Evolutionary conservation across 2,113 vertebrate genomes (phyloP), one percentile per base, ranked within the genome.

Genomic region (Bubo blakistoni): DNA sequence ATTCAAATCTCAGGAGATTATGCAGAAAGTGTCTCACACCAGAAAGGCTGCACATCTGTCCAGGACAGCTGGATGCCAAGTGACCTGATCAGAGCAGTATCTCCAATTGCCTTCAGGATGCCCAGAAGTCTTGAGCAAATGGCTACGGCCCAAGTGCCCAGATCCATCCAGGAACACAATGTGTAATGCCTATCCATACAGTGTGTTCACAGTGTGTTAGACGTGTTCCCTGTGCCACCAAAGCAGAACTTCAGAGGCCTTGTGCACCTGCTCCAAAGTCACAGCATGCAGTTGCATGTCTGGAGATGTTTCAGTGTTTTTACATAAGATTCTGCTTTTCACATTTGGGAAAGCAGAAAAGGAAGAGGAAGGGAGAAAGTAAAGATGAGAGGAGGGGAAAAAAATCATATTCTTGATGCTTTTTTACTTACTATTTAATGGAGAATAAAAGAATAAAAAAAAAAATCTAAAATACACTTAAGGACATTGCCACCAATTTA

Each of bases 101-200:
- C 25, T 73, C 22, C 20, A 63, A 9, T 12, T 57, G 27, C 42
- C 24, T 57, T 51, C 36, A 80, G 36, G 73, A 47, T 0, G 7
- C 47, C 49, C 54, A 52, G 16, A 83, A 88, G 10, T 58, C 29
- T 32, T n/a, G 16, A 80, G 79, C 6, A 42, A 79, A 46, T 9
- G 15, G 12, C 17, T 42, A 57, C 0, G 1, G 20, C 6, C 42
- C 17, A 58, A 44, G 32, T 22, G 17, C 4, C 38, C 24, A 57
- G 24, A 9, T 84, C 40, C 16, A 0, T 52, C 42, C 57, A 16
- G 44, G 57, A 90, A 20, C 2, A 7, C 16, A 42, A 7, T 2
- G 0, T 32, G 30, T 27, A 27, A 70, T 13, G 18, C 8, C 6
- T 86, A 26, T 17, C 29, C 27, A 20, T 17, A 22, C 1, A 0